These are phyloP conservation scores for Corythornis madagascariensis DNA, from an alignment of 2,113 vertebrate species.

Conservation along the genomic window DNA sequence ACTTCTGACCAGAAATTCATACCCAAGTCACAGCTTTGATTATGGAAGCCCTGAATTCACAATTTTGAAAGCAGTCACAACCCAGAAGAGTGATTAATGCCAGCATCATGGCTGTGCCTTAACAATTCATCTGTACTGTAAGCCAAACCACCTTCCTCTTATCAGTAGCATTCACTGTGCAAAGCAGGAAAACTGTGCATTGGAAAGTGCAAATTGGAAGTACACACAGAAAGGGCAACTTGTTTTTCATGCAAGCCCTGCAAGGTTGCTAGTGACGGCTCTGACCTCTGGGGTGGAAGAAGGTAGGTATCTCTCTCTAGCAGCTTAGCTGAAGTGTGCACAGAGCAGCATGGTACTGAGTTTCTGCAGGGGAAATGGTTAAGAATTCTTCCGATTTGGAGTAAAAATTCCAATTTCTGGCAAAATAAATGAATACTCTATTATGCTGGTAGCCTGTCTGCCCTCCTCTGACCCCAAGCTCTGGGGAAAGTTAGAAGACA, in stretches of 20 bases:
- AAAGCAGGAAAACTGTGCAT: background rate
- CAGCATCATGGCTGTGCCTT: background rate
- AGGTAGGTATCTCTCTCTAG: background rate
- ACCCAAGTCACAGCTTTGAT: background rate
- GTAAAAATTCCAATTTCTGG: background rate
- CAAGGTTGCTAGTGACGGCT: background rate
- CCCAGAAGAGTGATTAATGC: background rate
- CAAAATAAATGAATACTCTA: background rate
- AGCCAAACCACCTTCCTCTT: background rate
- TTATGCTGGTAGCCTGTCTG: background rate
- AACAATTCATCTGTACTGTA: background rate
- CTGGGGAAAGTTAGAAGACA: background rate
- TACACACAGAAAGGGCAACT: accelerated
- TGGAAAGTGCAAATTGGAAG: background rate
- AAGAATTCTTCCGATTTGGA: background rate
- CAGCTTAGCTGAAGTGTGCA: background rate
- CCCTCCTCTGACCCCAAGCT: background rate
- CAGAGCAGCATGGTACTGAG: background rate
- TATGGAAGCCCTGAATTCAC: background rate
- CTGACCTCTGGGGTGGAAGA: background rate
- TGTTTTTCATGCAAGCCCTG: background rate
- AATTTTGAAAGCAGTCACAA: background rate
- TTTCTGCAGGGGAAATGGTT: background rate
- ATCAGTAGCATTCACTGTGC: background rate
- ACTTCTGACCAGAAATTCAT: background rate